These are phyloP conservation scores for Pristionchus mayeri DNA, from an alignment of 2,888 invertebrate species.

Conservation along the genomic window DNA sequence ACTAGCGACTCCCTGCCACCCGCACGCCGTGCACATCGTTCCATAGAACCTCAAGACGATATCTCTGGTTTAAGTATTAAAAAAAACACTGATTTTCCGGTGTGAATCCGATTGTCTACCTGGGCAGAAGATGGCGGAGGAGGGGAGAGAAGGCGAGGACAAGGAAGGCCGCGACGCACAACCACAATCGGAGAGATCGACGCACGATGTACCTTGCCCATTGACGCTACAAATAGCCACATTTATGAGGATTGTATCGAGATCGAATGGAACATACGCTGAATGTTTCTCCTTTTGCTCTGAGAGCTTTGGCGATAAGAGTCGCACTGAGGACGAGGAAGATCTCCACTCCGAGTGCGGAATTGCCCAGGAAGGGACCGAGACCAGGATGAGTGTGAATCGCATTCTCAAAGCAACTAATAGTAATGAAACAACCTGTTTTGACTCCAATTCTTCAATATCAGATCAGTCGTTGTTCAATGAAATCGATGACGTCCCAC, in stretches of 20 bases:
- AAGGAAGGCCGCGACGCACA: too few relatives aligned
- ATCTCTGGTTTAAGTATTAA: not conserved
- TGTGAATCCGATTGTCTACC: constrained; percentile 47
- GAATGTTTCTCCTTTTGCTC: too few relatives aligned
- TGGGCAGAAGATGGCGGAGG: constrained; percentile 49
- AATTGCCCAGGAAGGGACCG: constrained; percentile 73
- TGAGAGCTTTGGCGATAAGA: constrained; percentile 59
- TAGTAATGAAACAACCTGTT: too few relatives aligned
- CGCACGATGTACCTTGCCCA: too few relatives aligned
- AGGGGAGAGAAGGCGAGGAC: too few relatives aligned
- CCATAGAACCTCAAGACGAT: too few relatives aligned
- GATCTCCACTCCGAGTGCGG: constrained; percentile 73
- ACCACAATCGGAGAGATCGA: too few relatives aligned
- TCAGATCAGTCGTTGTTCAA: too few relatives aligned
- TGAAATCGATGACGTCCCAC: not conserved
- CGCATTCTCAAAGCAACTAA: constrained; percentile 53
- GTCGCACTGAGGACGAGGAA: constrained; percentile 73
- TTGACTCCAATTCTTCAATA: too few relatives aligned
- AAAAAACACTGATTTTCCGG: too few relatives aligned
- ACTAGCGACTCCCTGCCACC: not conserved
- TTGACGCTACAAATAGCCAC: not conserved
- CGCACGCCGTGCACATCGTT: not conserved
- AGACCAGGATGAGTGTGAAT: constrained; percentile 72
- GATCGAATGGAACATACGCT: too few relatives aligned
- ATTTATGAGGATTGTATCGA: too few relatives aligned